Conservation (phyloP, 2,797 vertebrate genomes). For the Pachyuromys duprasi region DNA sequence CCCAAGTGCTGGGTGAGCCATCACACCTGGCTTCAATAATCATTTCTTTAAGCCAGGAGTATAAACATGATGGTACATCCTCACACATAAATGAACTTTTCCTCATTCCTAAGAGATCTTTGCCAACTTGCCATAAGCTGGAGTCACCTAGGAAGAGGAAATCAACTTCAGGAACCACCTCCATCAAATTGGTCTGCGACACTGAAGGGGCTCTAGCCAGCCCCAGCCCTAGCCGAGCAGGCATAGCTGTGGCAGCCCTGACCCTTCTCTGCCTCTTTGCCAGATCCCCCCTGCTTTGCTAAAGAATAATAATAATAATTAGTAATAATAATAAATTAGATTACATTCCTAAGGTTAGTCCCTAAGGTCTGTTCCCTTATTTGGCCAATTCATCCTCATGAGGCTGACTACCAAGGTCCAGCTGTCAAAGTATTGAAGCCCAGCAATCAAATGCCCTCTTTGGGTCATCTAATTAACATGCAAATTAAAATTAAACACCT, state of each 20-base stretch:
- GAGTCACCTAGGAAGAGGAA: not conserved
- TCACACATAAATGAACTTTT: not conserved
- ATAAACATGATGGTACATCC: not conserved
- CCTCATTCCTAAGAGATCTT: not conserved
- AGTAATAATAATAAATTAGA: not conserved
- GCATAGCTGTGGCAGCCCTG: not conserved
- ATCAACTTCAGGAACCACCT: not conserved
- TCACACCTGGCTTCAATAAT: not conserved
- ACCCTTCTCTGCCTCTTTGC: not conserved
- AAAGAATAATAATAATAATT: too few relatives aligned
- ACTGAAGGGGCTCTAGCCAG: not conserved
- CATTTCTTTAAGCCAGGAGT: not conserved
- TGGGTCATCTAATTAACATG: not conserved
- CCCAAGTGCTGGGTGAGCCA: not conserved
- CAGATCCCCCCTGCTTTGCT: not conserved
- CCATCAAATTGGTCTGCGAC: not conserved
- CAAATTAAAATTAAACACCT: not conserved
- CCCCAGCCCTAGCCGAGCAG: not conserved
- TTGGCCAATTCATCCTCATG: not conserved
- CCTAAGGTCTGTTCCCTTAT: not conserved
- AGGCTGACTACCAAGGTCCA: not conserved
- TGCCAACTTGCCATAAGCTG: not conserved
- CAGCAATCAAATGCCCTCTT: not conserved
- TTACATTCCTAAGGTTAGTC: not conserved
- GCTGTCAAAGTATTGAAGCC: not conserved